These are phyloP conservation scores for Gymnocephalus cernua DNA, from an alignment of 2,113 vertebrate genomes.

Conservation along the genomic window DNA sequence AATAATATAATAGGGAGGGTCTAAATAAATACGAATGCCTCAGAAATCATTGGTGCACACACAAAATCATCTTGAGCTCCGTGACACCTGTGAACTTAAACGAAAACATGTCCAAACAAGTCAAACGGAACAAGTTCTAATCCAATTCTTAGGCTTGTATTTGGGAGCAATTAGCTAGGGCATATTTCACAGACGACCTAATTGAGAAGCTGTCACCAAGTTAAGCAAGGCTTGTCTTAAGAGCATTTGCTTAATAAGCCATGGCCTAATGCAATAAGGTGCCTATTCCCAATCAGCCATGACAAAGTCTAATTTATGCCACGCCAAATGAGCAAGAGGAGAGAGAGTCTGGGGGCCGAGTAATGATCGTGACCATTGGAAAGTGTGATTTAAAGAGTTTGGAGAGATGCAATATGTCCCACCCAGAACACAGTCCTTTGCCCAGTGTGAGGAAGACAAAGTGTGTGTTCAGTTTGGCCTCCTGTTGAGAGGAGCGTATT, in stretches of 20 bases:
- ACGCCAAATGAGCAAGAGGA: conserved; percentile 69
- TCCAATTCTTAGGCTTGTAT: conserved; percentile 58
- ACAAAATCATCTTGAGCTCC: conserved; percentile 51
- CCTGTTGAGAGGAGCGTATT: conserved; percentile 48
- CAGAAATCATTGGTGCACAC: conserved; percentile 28
- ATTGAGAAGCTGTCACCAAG: conserved; percentile 84
- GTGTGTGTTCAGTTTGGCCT: conserved; percentile 41
- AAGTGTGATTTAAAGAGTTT: conserved; percentile 53
- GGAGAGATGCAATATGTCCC: conserved; percentile 32
- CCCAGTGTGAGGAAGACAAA: conserved; percentile 60
- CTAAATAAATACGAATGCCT: conserved; percentile 45
- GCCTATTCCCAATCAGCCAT: conserved; percentile 86
- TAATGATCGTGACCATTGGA: conserved; percentile 60
- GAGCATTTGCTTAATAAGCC: conserved; percentile 86
- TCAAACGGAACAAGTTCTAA: conserved; percentile 68
- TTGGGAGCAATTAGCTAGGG: conserved; percentile 78
- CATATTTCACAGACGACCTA: conserved; percentile 79
- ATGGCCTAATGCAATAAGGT: conserved; percentile 85
- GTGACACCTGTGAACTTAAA: conserved; percentile 63
- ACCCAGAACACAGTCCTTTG: conserved; percentile 16
- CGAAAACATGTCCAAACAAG: conserved; percentile 54
- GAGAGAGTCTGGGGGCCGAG: conserved; percentile 56
- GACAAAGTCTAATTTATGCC: conserved; percentile 84
- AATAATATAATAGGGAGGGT: conserved; percentile 43
- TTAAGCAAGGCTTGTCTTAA: conserved; percentile 85